These are phyloP conservation scores for Mirza zaza DNA, from an alignment of 2,113 vertebrate genomes.

Conservation along the genomic window DNA sequence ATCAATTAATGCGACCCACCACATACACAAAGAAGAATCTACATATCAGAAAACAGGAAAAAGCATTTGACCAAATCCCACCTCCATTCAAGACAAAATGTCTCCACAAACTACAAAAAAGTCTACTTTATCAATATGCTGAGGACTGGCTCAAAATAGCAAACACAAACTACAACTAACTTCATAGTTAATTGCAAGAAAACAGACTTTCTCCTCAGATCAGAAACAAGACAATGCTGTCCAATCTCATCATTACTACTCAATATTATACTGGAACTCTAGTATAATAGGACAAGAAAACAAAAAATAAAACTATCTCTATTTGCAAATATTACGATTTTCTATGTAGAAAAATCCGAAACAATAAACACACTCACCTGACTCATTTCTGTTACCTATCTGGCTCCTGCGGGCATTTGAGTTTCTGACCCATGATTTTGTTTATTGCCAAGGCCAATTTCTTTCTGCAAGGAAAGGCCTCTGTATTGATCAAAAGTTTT, in stretches of 20 bases:
- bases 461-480: slow-evolving; percentile 19
- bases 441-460: no score
- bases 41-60: background rate
- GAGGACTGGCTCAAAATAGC: no score
- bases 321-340: no score
- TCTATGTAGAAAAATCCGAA: no score
- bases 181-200: background rate
- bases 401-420: no score
- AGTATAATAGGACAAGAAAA: background rate
- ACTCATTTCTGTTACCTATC: no score
- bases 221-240: background rate
- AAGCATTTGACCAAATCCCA: background rate
- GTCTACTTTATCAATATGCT: background rate
- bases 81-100: background rate
- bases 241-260: background rate
- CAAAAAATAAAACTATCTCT: background rate
- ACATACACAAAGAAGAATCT: background rate
- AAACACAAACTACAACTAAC: background rate
- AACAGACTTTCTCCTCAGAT: background rate
- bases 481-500: slow-evolving; percentile 61
- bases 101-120: background rate
- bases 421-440: no score
- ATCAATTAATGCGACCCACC: background rate
- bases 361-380: no score
- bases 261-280: background rate